Conservation (phyloP, 2,888 invertebrate species). For the Stenodema calcarata region DNA sequence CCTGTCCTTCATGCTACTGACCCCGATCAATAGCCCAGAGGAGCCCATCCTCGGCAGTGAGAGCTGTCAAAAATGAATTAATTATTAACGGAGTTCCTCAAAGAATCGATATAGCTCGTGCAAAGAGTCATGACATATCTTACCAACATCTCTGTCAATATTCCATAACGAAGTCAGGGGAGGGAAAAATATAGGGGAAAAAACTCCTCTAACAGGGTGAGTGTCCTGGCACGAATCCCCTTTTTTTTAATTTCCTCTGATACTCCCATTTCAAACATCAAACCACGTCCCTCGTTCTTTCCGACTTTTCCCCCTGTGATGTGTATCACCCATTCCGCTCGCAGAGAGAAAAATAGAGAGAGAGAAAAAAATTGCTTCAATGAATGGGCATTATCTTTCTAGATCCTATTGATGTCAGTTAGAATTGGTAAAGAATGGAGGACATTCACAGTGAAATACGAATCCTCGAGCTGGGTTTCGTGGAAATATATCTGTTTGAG, state of each 20-base stretch:
- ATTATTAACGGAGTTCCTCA: slow-evolving; percentile 3
- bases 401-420: too few species aligned
- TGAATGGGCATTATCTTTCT: too few species aligned
- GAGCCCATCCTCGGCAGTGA: background rate
- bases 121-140: slow-evolving; percentile 29
- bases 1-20: background rate
- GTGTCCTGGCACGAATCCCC: background rate
- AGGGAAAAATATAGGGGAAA: background rate
- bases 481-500: too few species aligned
- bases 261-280: background rate
- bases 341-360: too few species aligned
- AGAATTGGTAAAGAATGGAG: too few species aligned
- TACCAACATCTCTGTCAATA: slow-evolving; percentile 27
- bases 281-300: background rate
- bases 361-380: too few species aligned
- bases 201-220: background rate
- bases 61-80: slow-evolving; percentile 32
- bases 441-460: too few species aligned
- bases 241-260: background rate
- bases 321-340: background rate
- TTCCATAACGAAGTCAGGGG: background rate
- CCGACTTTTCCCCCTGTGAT: background rate
- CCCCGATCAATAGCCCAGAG: slow-evolving; percentile 8
- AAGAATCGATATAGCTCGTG: slow-evolving; percentile 13
- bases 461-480: too few species aligned